Evolutionary conservation across 2,797 vertebrate species (phyloP).

Genomic region (Gobionotothen gibberifrons): DNA sequence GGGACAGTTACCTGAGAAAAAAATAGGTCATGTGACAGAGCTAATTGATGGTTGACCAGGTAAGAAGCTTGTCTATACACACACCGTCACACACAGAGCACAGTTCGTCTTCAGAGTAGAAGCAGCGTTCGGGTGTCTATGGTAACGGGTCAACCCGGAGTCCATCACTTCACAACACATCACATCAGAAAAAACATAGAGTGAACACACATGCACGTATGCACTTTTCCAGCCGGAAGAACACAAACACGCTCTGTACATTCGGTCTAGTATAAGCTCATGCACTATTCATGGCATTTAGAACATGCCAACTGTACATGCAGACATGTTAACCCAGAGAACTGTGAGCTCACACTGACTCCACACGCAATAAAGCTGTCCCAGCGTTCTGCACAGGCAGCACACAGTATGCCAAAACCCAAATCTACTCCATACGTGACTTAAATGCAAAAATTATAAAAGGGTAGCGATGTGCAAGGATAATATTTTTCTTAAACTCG

Average conservation of each 20-base stretch:
- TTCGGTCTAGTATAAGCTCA: slow-evolving; percentile 33
- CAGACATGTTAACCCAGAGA: slow-evolving; percentile 57
- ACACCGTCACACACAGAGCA: neutral
- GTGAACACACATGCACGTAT: slow-evolving; percentile 22
- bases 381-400: neutral
- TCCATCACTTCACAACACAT: slow-evolving; percentile 50
- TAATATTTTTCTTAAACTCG: slow-evolving; percentile 43
- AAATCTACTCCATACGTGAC: slow-evolving; percentile 28
- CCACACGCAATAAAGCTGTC: slow-evolving; percentile 15
- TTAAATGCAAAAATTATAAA: slow-evolving; percentile 50
- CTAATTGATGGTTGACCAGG: neutral
- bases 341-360: slow-evolving; percentile 21
- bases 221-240: neutral
- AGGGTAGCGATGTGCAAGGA: slow-evolving; percentile 30
- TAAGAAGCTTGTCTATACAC: neutral
- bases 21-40: too few species aligned
- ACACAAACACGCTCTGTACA: neutral
- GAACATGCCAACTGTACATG: slow-evolving; percentile 33
- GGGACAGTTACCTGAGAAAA: too few species aligned
- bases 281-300: slow-evolving; percentile 59
- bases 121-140: slow-evolving; percentile 20
- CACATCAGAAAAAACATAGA: slow-evolving; percentile 44
- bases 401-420: slow-evolving; percentile 23
- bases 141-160: slow-evolving; percentile 52
- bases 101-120: neutral